Conservation (phyloP, 2,797 vertebrate species). For the Acanthiza pusilla region DNA sequence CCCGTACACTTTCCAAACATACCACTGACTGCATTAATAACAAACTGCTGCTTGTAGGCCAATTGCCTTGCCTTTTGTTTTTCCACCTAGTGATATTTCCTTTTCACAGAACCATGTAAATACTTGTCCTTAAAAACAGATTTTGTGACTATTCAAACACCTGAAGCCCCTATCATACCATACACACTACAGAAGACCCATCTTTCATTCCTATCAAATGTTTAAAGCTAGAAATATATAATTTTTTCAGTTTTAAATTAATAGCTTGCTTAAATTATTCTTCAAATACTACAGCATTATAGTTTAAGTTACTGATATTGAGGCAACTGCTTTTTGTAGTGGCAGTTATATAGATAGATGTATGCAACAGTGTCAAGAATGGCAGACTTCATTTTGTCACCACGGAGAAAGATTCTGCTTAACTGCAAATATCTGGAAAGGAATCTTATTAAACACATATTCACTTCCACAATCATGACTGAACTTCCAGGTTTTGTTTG, state of each 20-base stretch:
- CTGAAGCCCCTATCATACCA: background rate
- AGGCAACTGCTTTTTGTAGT: background rate
- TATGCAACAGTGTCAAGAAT: background rate
- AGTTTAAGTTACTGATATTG: background rate
- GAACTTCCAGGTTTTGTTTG: slow-evolving; percentile 66
- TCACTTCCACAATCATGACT: slow-evolving; percentile 54
- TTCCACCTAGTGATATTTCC: background rate
- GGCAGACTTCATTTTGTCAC: background rate
- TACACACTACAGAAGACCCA: background rate
- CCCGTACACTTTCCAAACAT: background rate
- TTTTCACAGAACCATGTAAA: background rate
- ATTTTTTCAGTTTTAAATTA: background rate
- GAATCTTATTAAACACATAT: slow-evolving; percentile 64
- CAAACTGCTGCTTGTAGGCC: background rate
- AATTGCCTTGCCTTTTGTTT: background rate
- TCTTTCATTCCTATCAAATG: background rate
- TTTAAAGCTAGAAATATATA: background rate
- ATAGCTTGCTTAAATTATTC: background rate
- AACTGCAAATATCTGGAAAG: slow-evolving; percentile 63
- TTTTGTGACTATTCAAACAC: background rate
- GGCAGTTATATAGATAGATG: background rate
- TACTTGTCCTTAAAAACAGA: background rate
- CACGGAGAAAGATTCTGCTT: background rate
- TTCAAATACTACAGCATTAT: background rate
- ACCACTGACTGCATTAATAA: background rate